Conservation (phyloP, 2,797 vertebrate species). For the Helicolenus hilgendorfi region DNA sequence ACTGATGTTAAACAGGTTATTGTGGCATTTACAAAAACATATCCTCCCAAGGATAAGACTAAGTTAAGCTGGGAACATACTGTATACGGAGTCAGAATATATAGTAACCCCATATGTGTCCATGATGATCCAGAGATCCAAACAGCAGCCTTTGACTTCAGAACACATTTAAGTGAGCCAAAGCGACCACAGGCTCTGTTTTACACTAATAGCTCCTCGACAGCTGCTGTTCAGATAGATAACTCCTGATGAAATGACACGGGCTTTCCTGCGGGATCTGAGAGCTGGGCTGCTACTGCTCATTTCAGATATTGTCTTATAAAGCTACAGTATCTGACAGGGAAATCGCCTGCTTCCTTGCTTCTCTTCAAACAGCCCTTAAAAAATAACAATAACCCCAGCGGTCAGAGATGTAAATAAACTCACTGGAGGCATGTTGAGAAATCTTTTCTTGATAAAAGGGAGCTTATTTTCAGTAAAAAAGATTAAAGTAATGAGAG, state of each 20-base stretch:
- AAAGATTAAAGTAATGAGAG: background rate
- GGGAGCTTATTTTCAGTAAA: background rate
- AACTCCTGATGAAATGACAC: constrained; percentile 15
- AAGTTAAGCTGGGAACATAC: background rate
- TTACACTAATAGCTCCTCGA: background rate
- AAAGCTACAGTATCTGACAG: background rate
- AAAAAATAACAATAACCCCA: background rate
- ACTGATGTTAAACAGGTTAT: background rate
- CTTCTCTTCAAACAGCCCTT: background rate
- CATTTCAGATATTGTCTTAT: constrained; percentile 16
- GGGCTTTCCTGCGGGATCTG: background rate
- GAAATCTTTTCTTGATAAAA: background rate
- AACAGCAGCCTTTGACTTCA: background rate
- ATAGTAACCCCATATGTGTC: background rate
- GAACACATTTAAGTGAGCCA: background rate
- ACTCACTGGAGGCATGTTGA: background rate
- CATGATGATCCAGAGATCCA: background rate
- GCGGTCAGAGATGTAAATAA: background rate
- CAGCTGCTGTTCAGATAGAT: constrained; percentile 35
- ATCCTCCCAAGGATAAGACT: background rate
- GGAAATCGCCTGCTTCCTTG: background rate
- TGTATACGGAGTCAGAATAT: background rate
- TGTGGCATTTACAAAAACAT: background rate
- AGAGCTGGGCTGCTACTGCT: background rate
- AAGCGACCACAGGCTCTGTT: background rate